A percentile compares a stretch with the other conserved stretches of the same genome.
These are phyloP conservation scores for Dendrolimus pini DNA, from an alignment of 2,888 invertebrate genomes.

Conservation along the genomic window DNA sequence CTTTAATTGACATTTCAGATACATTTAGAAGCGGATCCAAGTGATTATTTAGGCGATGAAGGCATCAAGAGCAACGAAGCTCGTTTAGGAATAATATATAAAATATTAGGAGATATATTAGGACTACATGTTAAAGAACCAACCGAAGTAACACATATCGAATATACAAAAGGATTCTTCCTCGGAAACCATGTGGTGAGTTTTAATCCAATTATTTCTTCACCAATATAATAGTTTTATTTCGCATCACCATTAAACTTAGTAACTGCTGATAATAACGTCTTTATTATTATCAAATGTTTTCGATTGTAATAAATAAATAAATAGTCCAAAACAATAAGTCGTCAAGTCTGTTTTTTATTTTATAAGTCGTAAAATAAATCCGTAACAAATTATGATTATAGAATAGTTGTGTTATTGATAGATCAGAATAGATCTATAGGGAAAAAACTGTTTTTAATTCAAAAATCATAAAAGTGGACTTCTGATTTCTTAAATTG, in stretches of 20 bases:
- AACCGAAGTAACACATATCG: conserved; percentile 35
- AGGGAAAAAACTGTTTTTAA: too few species aligned
- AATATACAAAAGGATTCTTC: conserved; percentile 83
- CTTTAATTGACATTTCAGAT: conserved; percentile 68
- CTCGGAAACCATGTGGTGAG: conserved; percentile 88
- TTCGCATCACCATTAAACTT: conserved; percentile 44
- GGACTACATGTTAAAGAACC: conserved; percentile 78
- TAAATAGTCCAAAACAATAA: background rate
- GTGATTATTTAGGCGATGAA: conserved; percentile 63
- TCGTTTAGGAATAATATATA: conserved; percentile 86
- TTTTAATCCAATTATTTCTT: background rate
- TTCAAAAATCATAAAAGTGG: too few species aligned
- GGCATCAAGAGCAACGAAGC: conserved; percentile 75
- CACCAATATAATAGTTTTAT: conserved; percentile 5
- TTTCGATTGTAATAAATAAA: background rate
- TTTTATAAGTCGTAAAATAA: too few species aligned
- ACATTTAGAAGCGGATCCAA: conserved; percentile 87
- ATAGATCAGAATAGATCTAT: too few species aligned
- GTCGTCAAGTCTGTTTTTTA: too few species aligned
- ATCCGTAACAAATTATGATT: too few species aligned
- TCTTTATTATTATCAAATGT: background rate
- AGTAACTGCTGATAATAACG: conserved; percentile 34
- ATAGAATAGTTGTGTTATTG: too few species aligned
- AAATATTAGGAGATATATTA: conserved; percentile 83
- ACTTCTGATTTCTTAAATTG: too few species aligned